Base-by-base conservation (phyloP, 2,797 vertebrate species). In the Mormyrus proboscirostris region DNA sequence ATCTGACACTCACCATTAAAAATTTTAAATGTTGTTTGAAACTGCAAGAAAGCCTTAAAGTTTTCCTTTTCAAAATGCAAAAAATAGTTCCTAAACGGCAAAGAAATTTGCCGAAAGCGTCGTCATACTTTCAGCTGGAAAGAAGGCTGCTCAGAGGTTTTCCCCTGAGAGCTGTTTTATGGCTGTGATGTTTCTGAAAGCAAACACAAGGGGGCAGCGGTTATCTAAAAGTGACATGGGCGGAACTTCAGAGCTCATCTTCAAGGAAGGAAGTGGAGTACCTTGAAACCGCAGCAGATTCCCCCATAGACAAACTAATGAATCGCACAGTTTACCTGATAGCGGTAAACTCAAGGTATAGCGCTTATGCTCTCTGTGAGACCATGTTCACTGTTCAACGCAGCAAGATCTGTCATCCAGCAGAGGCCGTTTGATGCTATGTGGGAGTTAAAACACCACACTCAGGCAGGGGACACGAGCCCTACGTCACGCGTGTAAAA, bases 151-250 rank as follows among this genome's bases (percentile, higher is more conserved):
- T 87, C 55, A 22, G 2, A 50, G 12, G 4, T 38, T 47, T 47
- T 62, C 50, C 41, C 29, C 38, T n/a, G 57, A 44, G 55, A 88
- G 5, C 22, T 1, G 22, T 65, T 62, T 88, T 44, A 33, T 47
- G 41, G 41, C 55, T 62, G 47, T 86, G 50, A 53, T 86, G 55
- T 88, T 65, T 44, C 41, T 88, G 86, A 53, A 88, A 88, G 55
- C 16, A 19, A 65, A 47, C 86, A 47, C 29, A 88, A 53, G 86
- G 38, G 55, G 86, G 86, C 86, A 88, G 86, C 41, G 9, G 7
- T 65, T 87, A 59, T 44, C 86, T 29, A 44, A 62, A 44, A 47
- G 16, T 8, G n/a, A 88, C 19, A n/a, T n/a, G 41, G 29, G 51
- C 1, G 2, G 85, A 16, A 88, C 57, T 49, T 44, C 33, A 65